Evolutionary conservation across 2,113 vertebrate genomes (phyloP).

Genomic region (Echinops telfairi): DNA sequence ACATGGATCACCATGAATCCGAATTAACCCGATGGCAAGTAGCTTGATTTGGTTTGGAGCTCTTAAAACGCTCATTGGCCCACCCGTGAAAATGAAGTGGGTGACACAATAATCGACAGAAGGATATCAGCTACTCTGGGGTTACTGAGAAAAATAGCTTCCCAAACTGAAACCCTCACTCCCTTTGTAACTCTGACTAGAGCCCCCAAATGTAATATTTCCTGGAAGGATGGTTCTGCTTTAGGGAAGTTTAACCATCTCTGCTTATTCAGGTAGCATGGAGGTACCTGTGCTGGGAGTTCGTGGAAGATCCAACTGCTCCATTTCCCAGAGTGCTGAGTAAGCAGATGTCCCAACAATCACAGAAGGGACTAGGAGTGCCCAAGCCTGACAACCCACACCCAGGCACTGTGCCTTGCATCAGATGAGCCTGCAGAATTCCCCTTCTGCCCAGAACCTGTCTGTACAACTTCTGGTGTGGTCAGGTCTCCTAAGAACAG

Average conservation of each 20-base stretch:
- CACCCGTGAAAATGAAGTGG: neutral
- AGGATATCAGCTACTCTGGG: neutral
- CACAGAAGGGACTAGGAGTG: neutral
- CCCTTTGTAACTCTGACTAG: neutral
- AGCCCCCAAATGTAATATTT: neutral
- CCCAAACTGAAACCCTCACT: neutral
- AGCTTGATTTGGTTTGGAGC: neutral
- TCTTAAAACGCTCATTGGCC: neutral
- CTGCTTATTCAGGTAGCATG: neutral
- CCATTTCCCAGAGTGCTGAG: neutral
- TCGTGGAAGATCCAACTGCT: too few relatives aligned
- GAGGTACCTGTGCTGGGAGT: neutral
- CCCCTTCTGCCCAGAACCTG: conserved; percentile 50
- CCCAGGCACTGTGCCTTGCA: neutral
- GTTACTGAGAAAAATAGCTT: neutral
- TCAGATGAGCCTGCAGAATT: neutral
- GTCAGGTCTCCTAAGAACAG: conserved; percentile 8
- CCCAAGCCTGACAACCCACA: neutral
- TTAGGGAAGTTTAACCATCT: neutral
- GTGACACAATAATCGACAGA: neutral
- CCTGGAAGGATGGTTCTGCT: neutral
- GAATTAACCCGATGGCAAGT: neutral
- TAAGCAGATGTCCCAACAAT: neutral
- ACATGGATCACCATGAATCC: neutral
- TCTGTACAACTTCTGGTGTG: conserved; percentile 34